A percentile compares a stretch with the other conserved stretches of the same genome.
These are phyloP conservation scores for Hyposmocoma kahamanoa DNA, from an alignment of 1,140 invertebrate species.

Conservation along the genomic window DNA sequence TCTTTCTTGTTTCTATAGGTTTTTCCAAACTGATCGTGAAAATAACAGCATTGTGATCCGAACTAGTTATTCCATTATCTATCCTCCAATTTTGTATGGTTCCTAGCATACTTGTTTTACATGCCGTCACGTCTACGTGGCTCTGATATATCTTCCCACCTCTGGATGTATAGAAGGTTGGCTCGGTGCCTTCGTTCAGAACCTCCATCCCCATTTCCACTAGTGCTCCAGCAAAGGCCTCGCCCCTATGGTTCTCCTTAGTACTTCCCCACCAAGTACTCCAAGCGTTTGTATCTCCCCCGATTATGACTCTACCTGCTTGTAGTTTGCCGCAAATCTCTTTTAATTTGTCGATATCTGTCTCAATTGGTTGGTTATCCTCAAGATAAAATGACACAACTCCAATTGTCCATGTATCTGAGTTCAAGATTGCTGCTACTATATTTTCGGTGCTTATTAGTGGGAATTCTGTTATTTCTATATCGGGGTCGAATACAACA, in stretches of 20 bases:
- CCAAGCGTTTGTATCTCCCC: slow-evolving; percentile 18
- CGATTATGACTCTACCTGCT: background rate
- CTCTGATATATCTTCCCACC: background rate
- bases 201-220: slow-evolving; percentile 6
- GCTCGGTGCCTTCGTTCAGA: too few relatives aligned
- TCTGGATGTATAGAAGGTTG: too few relatives aligned
- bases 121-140: background rate
- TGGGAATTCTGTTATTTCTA: background rate
- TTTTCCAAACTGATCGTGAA: background rate
- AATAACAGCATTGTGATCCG: background rate
- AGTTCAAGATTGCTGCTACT: slow-evolving; percentile 10
- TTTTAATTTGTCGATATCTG: slow-evolving; percentile 5
- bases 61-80: background rate
- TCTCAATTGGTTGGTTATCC: slow-evolving; percentile 1
- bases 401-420: slow-evolving; percentile 4
- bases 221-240: background rate
- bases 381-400: too few relatives aligned
- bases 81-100: background rate
- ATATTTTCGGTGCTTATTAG: too few relatives aligned
- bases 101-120: background rate
- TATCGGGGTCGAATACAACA: background rate
- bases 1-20: background rate
- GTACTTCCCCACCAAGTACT: slow-evolving; percentile 18
- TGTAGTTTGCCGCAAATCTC: background rate
- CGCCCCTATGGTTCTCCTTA: slow-evolving; percentile 8